Base-by-base conservation (phyloP, 2,797 vertebrate genomes). In the Silurus aristotelis region DNA sequence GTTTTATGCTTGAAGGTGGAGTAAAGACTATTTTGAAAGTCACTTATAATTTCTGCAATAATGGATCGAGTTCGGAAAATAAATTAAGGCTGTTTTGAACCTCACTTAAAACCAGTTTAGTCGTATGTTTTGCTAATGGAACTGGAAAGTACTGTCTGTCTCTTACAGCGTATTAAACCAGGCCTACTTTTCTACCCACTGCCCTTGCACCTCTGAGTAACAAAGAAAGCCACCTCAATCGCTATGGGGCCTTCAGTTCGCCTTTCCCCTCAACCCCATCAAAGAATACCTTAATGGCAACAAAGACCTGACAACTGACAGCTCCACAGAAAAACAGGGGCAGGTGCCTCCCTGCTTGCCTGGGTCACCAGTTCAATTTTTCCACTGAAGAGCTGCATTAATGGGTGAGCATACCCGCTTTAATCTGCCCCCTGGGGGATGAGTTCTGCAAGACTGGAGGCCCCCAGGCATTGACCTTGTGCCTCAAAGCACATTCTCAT, bases 381-480 rank as follows among this genome's bases (percentile, higher is more conserved):
- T 88, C 86, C 87, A 83, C 68, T 87, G 83, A 90, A 88, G 87
- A 89, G 78, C 87, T 92, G 90, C 90, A 91, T 92, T 90, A 92
- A 89, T 88, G 76, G 79, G 79, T 61, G 84, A 79, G 80, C 87
- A 87, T 67, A 68, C 86, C 71, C 85, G 85, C 86, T 81, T 85
- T 90, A 89, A 90, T 90, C 89, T 86, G 72, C 31, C 80, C 77
- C 67, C 80, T 56, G 84, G 82, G 63, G 85, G 85, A 76, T 83
- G 84, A 89, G 83, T 87, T 88, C 87, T 86, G 82, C 61, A 83
- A 82, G 85, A 64, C 83, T 77, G 78, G 81, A 79, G 85, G 78
- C n/a, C 83, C 83, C 83, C 22, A 58, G 63, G 81, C 87, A 85
- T 56, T 89, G 89, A 92, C 89, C 90, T 86, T 63, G 85, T 60